Evolutionary conservation across 2,888 invertebrate species (phyloP).

Genomic region (Xanthostigma xanthostigma): DNA sequence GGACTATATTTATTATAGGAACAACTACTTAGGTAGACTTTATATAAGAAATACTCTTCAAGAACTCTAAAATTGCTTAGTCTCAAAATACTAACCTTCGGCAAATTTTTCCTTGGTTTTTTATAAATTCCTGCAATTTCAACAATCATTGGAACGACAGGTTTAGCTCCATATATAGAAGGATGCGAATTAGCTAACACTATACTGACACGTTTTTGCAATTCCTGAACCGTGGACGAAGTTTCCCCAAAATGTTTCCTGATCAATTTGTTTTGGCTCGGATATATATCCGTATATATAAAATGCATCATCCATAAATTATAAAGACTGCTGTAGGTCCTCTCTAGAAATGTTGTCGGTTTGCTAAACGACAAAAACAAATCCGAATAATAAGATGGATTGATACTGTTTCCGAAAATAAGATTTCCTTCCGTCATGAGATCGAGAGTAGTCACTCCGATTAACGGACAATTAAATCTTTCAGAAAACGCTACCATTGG

Average conservation of each 20-base stretch:
- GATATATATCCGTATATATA: conserved; percentile 5
- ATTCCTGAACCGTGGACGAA: conserved; percentile 6
- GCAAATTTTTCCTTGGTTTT: conserved; percentile 22
- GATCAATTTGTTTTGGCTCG: conserved; percentile 8
- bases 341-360: background rate
- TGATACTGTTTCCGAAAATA: conserved; percentile 13
- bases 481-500: conserved; percentile 12
- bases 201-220: conserved; percentile 20
- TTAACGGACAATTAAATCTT: conserved; percentile 17
- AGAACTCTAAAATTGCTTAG: background rate
- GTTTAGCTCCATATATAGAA: conserved; percentile 21
- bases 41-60: background rate
- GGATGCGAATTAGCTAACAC: conserved; percentile 26
- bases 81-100: conserved; percentile 20
- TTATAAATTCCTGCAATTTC: conserved; percentile 27
- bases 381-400: conserved; percentile 10
- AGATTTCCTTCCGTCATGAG: conserved; percentile 4
- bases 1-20: background rate
- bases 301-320: conserved; percentile 4
- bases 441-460: conserved; percentile 13
- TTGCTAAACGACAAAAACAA: background rate
- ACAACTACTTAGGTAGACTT: no score
- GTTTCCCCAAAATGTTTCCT: conserved; percentile 8
- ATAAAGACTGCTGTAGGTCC: background rate
- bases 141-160: conserved; percentile 24